Evolutionary conservation across 2,888 invertebrate species (phyloP).

Genomic region (Buathra laborator): DNA sequence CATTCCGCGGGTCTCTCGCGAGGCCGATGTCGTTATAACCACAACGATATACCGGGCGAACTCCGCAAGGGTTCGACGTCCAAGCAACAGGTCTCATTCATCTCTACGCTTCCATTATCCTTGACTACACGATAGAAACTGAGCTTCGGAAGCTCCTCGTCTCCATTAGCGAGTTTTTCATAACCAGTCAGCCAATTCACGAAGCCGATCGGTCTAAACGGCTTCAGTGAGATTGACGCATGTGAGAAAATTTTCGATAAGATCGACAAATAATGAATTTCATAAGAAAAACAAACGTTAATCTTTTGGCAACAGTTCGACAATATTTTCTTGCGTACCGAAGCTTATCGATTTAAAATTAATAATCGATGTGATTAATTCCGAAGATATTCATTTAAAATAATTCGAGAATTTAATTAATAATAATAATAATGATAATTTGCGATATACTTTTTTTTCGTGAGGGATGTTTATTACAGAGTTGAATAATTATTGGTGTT

Average conservation of each 20-base stretch:
- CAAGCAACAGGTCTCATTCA: conserved; percentile 46
- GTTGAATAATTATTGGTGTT: background rate
- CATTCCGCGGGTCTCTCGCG: conserved; percentile 1
- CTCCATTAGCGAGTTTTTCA: background rate
- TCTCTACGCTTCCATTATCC: conserved; percentile 21
- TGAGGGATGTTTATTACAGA: too few relatives aligned
- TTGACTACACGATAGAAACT: conserved; percentile 2
- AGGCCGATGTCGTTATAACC: conserved; percentile 1
- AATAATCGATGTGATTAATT: too few relatives aligned
- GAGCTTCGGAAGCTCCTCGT: background rate
- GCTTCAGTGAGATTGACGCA: conserved; percentile 19
- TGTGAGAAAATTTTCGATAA: conserved; percentile 19
- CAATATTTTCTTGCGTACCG: background rate
- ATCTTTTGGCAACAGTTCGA: background rate
- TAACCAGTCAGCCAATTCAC: background rate
- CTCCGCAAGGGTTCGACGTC: conserved; percentile 4
- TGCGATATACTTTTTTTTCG: background rate
- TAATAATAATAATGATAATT: background rate
- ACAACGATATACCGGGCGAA: background rate
- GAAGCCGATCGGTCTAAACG: too few relatives aligned
- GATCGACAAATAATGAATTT: background rate
- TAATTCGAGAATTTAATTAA: background rate
- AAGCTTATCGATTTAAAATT: too few relatives aligned
- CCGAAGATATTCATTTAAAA: too few relatives aligned
- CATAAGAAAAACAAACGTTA: background rate